Base-by-base conservation (phyloP, 1,140 invertebrate species). In the Brachionus plicatilis region DNA sequence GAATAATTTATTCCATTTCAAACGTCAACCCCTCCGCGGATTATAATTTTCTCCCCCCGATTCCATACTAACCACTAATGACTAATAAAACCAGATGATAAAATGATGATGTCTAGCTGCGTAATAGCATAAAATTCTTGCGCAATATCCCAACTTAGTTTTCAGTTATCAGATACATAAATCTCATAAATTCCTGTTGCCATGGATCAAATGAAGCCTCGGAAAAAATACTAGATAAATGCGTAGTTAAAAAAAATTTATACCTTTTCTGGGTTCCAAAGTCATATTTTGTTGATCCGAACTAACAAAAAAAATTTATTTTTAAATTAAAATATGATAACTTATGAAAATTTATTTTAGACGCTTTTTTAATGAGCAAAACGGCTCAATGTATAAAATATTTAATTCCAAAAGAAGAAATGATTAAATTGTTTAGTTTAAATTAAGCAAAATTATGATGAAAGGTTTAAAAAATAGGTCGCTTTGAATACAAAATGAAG, bases 361-460 rank as follows among this genome's bases (percentile, higher is more conserved):
- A 60, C 53, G 53, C 53, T 60, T 60, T 24, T 56, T 9, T 6
- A 37, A 53, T 14, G 27, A 20, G 27, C 5, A 33, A 66, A 68
- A 7, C 6, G 27, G 66, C 27, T 68, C 66, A 68, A 33, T 60
- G 53, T 9, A 53, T 6, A 68, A 33, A 68, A 29, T 33, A 33
- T 68, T 68, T 24, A 68, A 68, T 68, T 65, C 12, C 27, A 41
- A 5, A 60, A 60, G 53, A 60, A 60, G 53, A 60, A 60, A 60
- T 24, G 53, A 60, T 60, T 60, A 60, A 60, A 60, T 60, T 9
- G 6, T 60, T 60, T 60, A 24, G 53, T 60, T 24, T 8, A 60
- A 60, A 60, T 60, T 60, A 60, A 20, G 27, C 12, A 68, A 68
- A 68, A 68, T 68, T 68, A 68, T 68, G 66, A 68, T 68, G 66